These are phyloP conservation scores for Poecilia picta DNA, from an alignment of 2,797 vertebrate genomes.

Conservation along the genomic window DNA sequence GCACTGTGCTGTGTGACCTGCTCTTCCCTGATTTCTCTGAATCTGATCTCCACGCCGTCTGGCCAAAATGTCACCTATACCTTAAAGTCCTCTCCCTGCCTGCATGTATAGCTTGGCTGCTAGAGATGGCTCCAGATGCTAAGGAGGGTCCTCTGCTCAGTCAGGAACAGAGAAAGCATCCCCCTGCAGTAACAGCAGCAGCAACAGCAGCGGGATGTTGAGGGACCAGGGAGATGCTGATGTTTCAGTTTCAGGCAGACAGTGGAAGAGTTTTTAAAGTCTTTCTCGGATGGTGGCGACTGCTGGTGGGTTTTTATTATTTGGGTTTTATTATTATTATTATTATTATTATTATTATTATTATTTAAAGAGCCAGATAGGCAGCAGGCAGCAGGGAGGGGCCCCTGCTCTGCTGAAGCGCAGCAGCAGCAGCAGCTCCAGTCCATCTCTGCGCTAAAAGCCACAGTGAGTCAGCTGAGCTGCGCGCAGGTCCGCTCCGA, in stretches of 20 bases:
- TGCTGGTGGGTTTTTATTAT: slow-evolving; percentile 22
- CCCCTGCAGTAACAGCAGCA: slow-evolving; percentile 38
- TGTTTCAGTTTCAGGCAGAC: slow-evolving; percentile 10
- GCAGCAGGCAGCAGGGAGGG: slow-evolving; percentile 63
- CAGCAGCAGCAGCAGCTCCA: slow-evolving; percentile 29
- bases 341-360: slow-evolving; percentile 8
- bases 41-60: slow-evolving; percentile 9
- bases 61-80: slow-evolving; percentile 31
- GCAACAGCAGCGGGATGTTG: slow-evolving; percentile 38
- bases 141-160: not conserved
- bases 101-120: slow-evolving; percentile 8
- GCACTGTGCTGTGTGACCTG: slow-evolving; percentile 17
- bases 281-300: slow-evolving; percentile 24
- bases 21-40: slow-evolving; percentile 22
- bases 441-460: slow-evolving; percentile 50
- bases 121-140: not conserved
- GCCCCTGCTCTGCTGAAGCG: slow-evolving; percentile 47
- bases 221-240: not conserved
- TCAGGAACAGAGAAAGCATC: slow-evolving; percentile 26
- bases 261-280: slow-evolving; percentile 27
- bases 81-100: slow-evolving; percentile 26
- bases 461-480: slow-evolving; percentile 69
- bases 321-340: slow-evolving; percentile 13
- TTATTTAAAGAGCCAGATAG: slow-evolving; percentile 62
- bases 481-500: slow-evolving; percentile 10